These are phyloP conservation scores for Cossypha niveicapilla DNA, from an alignment of 2,797 vertebrate species.

Conservation along the genomic window DNA sequence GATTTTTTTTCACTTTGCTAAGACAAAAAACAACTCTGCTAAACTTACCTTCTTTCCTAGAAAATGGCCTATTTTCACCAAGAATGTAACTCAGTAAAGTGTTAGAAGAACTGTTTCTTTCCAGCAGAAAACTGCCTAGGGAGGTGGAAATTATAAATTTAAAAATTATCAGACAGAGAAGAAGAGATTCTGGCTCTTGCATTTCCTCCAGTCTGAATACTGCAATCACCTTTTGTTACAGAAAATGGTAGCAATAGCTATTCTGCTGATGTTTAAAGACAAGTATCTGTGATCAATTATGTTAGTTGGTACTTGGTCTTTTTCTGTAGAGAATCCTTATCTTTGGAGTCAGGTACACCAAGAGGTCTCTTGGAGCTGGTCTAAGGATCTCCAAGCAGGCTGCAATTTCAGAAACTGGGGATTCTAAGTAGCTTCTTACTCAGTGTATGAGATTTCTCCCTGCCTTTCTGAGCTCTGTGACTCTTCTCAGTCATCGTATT, in stretches of 20 bases:
- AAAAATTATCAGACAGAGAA: neutral
- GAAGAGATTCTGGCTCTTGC: neutral
- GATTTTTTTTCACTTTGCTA: neutral
- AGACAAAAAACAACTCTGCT: neutral
- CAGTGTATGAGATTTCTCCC: neutral
- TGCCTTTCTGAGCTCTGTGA: neutral
- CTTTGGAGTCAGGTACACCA: neutral
- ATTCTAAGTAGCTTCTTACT: neutral
- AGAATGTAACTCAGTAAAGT: neutral
- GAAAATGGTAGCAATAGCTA: neutral
- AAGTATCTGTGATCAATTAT: neutral
- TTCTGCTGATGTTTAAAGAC: neutral
- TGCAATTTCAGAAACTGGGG: neutral
- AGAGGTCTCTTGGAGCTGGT: neutral
- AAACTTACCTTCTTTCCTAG: neutral
- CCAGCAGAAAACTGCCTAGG: neutral
- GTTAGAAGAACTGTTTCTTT: neutral
- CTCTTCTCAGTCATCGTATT: neutral
- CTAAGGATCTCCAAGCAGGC: neutral
- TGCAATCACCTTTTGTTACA: neutral
- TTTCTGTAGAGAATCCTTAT: neutral
- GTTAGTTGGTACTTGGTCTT: neutral
- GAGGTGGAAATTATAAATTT: neutral
- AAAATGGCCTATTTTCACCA: neutral
- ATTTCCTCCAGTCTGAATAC: neutral